Evolutionary conservation across 2,797 vertebrate species (phyloP).

Genomic region (Borostomias antarcticus): DNA sequence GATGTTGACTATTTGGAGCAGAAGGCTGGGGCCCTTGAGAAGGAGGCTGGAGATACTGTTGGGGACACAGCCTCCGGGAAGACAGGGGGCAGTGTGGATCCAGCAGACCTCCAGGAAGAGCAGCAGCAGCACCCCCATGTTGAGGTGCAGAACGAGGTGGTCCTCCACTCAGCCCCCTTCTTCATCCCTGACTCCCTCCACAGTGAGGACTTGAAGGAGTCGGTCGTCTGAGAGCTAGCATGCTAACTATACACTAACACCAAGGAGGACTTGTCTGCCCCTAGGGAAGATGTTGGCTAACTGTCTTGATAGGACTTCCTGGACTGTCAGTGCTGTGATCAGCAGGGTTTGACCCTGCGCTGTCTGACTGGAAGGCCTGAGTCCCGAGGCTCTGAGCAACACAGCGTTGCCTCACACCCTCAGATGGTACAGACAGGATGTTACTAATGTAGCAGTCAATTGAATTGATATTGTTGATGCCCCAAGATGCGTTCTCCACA

Average conservation of each 20-base stretch:
- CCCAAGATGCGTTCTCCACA: neutral
- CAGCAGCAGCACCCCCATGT: constrained; percentile 28
- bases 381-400: too few species aligned
- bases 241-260: neutral
- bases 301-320: neutral
- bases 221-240: neutral
- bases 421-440: neutral
- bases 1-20: too few species aligned
- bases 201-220: constrained; percentile 59
- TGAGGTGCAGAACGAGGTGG: constrained; percentile 65
- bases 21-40: neutral
- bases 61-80: neutral
- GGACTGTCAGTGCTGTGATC: neutral
- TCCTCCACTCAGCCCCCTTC: constrained; percentile 60
- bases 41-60: neutral
- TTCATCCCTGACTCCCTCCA: constrained; percentile 7
- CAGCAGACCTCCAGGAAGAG: too few species aligned
- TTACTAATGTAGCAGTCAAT: neutral
- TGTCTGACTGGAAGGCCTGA: too few species aligned
- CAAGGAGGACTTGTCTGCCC: neutral
- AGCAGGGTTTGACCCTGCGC: neutral
- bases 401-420: too few species aligned
- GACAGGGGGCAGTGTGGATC: neutral
- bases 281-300: neutral
- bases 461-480: neutral